These are phyloP conservation scores for Callospermophilus lateralis DNA, from an alignment of 2,113 vertebrate species.

Conservation along the genomic window DNA sequence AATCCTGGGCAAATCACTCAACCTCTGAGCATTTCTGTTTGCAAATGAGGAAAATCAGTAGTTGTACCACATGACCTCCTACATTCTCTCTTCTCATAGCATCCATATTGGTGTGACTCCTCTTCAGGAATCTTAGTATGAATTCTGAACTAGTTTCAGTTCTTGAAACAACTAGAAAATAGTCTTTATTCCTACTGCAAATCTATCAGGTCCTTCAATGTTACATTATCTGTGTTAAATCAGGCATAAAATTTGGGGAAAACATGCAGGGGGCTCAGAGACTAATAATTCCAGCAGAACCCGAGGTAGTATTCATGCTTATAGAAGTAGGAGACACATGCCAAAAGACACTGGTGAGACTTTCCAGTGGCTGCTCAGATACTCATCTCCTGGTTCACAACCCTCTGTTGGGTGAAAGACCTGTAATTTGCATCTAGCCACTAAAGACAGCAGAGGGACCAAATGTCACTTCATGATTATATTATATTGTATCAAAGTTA, in stretches of 20 bases:
- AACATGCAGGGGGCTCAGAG: background rate
- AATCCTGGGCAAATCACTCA: background rate
- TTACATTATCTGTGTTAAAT: background rate
- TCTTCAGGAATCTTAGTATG: background rate
- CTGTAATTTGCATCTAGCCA: background rate
- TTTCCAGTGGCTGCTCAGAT: background rate
- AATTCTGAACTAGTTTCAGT: background rate
- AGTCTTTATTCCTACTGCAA: background rate
- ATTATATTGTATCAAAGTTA: background rate
- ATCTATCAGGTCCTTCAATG: background rate
- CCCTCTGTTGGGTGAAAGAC: background rate
- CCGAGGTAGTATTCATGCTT: background rate
- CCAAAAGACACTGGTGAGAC: background rate
- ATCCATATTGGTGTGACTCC: background rate
- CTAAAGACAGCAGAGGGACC: background rate
- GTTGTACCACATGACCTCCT: background rate
- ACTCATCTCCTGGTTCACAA: background rate
- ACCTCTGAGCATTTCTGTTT: conserved; percentile 2
- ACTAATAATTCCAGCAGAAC: background rate
- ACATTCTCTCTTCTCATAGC: background rate
- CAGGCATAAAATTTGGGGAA: background rate
- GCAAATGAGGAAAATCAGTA: background rate
- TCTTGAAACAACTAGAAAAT: conserved; percentile 19
- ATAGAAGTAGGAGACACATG: background rate
- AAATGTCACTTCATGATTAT: background rate